Evolutionary conservation across 2,797 vertebrate species (phyloP), one percentile per base, ranked within the genome.

Genomic region (Eutrigla gurnardus): DNA sequence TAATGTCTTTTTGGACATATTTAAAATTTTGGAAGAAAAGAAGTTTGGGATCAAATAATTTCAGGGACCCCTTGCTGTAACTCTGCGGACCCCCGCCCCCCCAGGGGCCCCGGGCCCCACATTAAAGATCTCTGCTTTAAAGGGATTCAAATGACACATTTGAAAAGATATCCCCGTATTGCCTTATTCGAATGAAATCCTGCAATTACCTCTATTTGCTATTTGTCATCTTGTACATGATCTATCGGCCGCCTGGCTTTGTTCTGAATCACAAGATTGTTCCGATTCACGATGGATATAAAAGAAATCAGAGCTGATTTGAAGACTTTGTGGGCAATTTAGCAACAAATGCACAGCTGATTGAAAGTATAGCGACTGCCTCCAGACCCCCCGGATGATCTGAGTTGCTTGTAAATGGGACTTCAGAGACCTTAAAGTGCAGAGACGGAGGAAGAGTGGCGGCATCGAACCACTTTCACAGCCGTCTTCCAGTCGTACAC

Each of bases 101-200:
- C 25, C 25, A 25, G 25, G 25, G 25, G 25, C 2, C 25, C 25
- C 25, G 25, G 25, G 25, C 25, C 25, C 25, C 25, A 25, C 25
- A 2, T 25, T 25, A 25, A 25, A 25, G 25, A 25, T 25, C 25
- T 25, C 25, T 25, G 25, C 25, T 25, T 25, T 25, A 25, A 25
- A 25, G 25, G 5, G 43, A 65, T 0, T 25, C 12, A 47, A 73
- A 70, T 2, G 25, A 62, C 6, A 43, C 7, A 36, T 54, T 57
- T 62, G 46, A 18, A 61, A 53, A 15, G 25, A 25, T 25, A 25
- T 25, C 25, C 25, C 25, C 25, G 25, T 25, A 25, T 25, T 25
- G 25, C 25, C 25, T 25, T 35, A 49, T 72, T 72, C 25, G 61
- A 61, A 81, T 69, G 4, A 62, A 33, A 72, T 17, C n/a, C 47